Evolutionary conservation across 1,140 invertebrate genomes (phyloP), one percentile per base, ranked within the genome.

Genomic region (Bombus picipes): DNA sequence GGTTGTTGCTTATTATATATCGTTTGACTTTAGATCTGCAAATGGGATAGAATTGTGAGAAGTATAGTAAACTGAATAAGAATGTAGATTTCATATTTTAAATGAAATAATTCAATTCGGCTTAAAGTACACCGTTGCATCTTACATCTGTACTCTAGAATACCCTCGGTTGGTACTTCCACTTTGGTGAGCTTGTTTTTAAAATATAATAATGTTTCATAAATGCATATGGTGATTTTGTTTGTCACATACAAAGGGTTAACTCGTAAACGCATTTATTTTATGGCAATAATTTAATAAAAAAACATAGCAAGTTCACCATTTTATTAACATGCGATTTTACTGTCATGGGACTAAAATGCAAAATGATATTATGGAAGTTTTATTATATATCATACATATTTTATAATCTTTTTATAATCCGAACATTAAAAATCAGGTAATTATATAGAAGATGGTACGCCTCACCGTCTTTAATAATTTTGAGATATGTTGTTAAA

Each of bases 121-220:
- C 1, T 32, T 73, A 83, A 59, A 72, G 65, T 87, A 88, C 91
- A 91, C 88, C 90, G 89, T 92, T 92, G 86, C 18, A 53, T 22
- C 47, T 53, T 53, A 53, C 18, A 53, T 53, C 47, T 92, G 86
- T 91, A 91, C 75, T 84, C 25, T 79, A 71, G 41, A 73, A 87
- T 74, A 76, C 65, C 70, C 57, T 78, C 47, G 53, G 73, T 70
- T 92, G 86, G 88, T 89, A 90, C 88, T 91, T 88, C 88, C 92
- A 92, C 87, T 87, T 92, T 89, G 91, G 87, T 91, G 88, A 92
- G 18, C 47, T 53, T 87, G 65, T 79, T 62, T 76, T 43, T 78
- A 39, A 65, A 82, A 75, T 82, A 77, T 72, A 43, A 65, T 53
- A 8, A 53, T 53, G 5, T 53, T 53, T 53, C 18, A 87, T 79